These are phyloP conservation scores for Cheirogaleus medius DNA, from an alignment of 2,113 vertebrate species.

Conservation along the genomic window DNA sequence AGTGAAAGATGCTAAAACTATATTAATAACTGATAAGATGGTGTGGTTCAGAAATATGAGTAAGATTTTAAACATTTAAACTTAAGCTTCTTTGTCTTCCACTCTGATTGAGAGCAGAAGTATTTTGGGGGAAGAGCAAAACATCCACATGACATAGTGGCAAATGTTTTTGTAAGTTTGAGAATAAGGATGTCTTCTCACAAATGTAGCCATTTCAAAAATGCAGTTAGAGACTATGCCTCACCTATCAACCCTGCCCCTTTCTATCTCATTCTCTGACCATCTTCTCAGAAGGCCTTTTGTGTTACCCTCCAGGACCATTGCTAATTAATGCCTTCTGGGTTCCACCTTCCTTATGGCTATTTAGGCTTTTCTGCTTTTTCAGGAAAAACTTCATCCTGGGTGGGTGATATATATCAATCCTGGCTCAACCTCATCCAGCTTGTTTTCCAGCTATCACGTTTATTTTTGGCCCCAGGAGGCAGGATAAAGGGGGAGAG, in stretches of 20 bases:
- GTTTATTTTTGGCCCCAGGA: not conserved
- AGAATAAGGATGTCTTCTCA: not conserved
- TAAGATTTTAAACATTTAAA: conserved; percentile 32
- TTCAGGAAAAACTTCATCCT: not conserved
- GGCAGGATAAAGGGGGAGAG: not conserved
- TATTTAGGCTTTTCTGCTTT: not conserved
- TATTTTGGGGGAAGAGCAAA: not conserved
- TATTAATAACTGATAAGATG: conserved; percentile 19
- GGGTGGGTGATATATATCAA: not conserved
- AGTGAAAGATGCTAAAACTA: conserved; percentile 19
- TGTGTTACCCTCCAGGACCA: not conserved
- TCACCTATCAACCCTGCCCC: not conserved
- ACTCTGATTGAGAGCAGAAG: not conserved
- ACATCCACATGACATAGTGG: not conserved
- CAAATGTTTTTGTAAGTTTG: not conserved
- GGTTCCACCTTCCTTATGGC: not conserved
- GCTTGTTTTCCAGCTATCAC: not conserved
- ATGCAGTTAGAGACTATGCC: not conserved
- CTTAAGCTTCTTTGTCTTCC: not conserved
- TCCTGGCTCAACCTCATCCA: not conserved
- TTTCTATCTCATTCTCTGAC: not conserved
- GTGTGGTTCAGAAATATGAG: not conserved
- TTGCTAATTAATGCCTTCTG: not conserved
- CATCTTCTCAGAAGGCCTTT: not conserved
- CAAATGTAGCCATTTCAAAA: conserved; percentile 37